Base-by-base conservation (phyloP, 2,888 invertebrate species). In the Nephrocerus scutellatus region DNA sequence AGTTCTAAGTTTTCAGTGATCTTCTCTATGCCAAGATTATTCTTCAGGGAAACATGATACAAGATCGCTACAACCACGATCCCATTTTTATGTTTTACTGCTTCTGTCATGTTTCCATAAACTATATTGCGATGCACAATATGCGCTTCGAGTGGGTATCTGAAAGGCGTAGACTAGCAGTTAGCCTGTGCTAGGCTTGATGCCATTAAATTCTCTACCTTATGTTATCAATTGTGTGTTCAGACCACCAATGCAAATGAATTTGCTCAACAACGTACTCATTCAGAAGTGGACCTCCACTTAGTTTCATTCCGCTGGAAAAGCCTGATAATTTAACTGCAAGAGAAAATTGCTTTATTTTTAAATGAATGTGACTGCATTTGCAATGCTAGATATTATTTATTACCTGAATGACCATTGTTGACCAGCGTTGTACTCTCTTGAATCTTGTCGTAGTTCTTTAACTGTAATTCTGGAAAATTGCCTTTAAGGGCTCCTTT, bases 231-330 rank as follows among this genome's bases (percentile, higher is more conserved):
- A 89, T 68, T 1, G 79, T 79, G 59, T 90, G 89, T 59, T 90
- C 89, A 0, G 88, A 84, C 32, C 79, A 76, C 86, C 87, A 88
- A 59, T 89, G 88, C 63, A 88, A 84, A 59, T 88, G 87, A 33
- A 87, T 68, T 62, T 87, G 84, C 39, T 82, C 80, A 34, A 87
- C 69, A 2, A 74, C 58, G 58, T 78, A 85, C 7, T 60, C 56
- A 5, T 51, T 47, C 3, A 30, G 14, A 6, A 64, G 39, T 3
- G 53, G 59, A 2, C 82, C 84, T 0, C 82, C 83, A 4, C 56
- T 56, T 1, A 76, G 36, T 5, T 53, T 52, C 49, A 63, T 40
- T 15, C 54, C 50, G 5, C 54, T 44, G 12, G 52, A 47, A 18
- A 66, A 63, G 32, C 57, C 53, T 4, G 48, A 47, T 1, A 65